These are phyloP conservation scores for Drosophila koepferae DNA, from an alignment of 2,888 invertebrate genomes.

Conservation along the genomic window DNA sequence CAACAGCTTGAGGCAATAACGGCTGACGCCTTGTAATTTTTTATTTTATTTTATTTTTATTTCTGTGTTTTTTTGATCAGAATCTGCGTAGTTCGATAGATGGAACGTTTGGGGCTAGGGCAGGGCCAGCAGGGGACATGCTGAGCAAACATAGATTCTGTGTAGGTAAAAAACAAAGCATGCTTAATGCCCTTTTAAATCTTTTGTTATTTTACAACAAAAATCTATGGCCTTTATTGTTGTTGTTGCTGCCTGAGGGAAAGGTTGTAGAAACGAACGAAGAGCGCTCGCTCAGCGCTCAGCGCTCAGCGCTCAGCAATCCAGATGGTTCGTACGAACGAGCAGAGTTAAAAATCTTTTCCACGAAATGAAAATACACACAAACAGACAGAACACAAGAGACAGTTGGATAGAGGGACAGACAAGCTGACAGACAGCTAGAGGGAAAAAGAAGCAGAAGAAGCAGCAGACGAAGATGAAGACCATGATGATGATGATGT, in stretches of 20 bases:
- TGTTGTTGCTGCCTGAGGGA: constrained; percentile 53
- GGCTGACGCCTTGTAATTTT: constrained; percentile 59
- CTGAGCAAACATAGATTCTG: constrained; percentile 52
- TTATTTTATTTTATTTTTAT: constrained; percentile 18
- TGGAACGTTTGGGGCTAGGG: neutral
- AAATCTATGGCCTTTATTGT: constrained; percentile 63
- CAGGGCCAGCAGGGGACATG: constrained; percentile 1
- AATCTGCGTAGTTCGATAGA: constrained; percentile 44
- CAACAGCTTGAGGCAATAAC: constrained; percentile 57
- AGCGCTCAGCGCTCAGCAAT: constrained; percentile 63
- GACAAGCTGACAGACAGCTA: constrained; percentile 38
- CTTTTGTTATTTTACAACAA: constrained; percentile 81
- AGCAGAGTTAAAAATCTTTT: constrained; percentile 77
- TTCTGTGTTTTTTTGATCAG: constrained; percentile 36
- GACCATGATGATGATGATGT: constrained; percentile 9
- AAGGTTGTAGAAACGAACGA: constrained; percentile 39
- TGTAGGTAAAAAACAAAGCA: constrained; percentile 71
- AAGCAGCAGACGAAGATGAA: constrained; percentile 22
- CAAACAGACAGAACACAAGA: constrained; percentile 40
- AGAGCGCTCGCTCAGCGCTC: constrained; percentile 49
- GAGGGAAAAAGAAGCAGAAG: constrained; percentile 47
- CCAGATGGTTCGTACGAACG: constrained; percentile 78
- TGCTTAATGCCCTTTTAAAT: constrained; percentile 80
- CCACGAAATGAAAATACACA: constrained; percentile 79
- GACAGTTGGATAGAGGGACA: constrained; percentile 31